These are phyloP conservation scores for Hydriomena furcata DNA, from an alignment of 2,888 invertebrate genomes.

Conservation along the genomic window DNA sequence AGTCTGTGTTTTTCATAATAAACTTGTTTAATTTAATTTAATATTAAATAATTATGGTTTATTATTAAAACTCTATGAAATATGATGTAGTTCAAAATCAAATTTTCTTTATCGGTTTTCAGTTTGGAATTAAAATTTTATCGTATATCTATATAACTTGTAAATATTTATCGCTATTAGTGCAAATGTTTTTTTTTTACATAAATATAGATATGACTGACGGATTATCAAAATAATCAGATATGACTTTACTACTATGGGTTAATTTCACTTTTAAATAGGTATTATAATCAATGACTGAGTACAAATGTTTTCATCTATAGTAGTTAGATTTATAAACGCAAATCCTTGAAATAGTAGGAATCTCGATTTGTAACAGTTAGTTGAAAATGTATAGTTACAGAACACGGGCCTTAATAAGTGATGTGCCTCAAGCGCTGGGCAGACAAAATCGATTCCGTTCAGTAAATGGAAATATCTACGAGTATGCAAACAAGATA, in stretches of 20 bases:
- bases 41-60: no score
- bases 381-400: no score
- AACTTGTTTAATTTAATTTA: no score
- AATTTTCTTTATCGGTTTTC: not conserved
- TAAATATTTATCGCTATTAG: not conserved
- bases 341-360: no score
- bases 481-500: conserved; percentile 1
- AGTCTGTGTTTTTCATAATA: no score
- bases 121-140: not conserved
- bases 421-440: not conserved
- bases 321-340: no score
- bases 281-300: not conserved
- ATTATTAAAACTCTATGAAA: no score
- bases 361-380: no score
- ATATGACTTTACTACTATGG: not conserved
- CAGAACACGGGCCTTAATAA: no score
- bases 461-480: conserved; percentile 1
- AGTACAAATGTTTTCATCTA: no score
- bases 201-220: conserved; percentile 1
- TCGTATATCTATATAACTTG: not conserved
- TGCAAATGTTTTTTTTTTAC: not conserved
- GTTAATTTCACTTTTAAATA: not conserved
- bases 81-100: not conserved
- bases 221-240: not conserved
- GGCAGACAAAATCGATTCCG: not conserved